Conservation (phyloP, 2,113 vertebrate species). For the Tachycineta bicolor region DNA sequence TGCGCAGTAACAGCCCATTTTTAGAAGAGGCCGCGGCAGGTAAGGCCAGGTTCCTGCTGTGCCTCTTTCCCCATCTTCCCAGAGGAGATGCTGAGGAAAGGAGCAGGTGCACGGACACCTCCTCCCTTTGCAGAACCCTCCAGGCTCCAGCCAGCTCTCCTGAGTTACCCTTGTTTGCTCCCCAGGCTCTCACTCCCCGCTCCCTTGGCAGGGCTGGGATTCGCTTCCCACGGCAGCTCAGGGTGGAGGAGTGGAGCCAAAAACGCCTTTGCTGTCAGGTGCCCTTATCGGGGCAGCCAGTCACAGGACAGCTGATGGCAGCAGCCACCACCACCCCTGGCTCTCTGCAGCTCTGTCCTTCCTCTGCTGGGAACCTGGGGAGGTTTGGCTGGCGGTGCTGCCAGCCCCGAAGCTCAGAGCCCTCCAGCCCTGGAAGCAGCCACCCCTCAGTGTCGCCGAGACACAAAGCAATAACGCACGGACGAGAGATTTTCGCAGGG, state of each 20-base stretch:
- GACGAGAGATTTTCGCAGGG: too few species aligned
- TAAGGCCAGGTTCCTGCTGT: neutral
- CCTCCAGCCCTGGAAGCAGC: fast-evolving
- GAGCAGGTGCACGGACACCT: fast-evolving
- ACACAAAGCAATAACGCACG: too few species aligned
- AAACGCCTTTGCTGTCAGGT: neutral
- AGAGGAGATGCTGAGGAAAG: neutral
- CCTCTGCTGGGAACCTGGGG: neutral
- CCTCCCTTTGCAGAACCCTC: neutral
- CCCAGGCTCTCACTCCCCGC: neutral
- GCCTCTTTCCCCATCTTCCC: neutral
- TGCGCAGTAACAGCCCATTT: neutral
- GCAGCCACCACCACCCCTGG: neutral
- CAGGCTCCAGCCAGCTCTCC: fast-evolving
- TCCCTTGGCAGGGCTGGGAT: neutral
- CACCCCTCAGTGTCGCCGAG: too few species aligned
- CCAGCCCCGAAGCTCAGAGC: neutral
- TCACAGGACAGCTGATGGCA: neutral
- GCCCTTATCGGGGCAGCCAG: neutral
- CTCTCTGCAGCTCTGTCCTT: neutral
- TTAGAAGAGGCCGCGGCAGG: neutral
- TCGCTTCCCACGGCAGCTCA: neutral
- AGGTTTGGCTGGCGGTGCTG: too few species aligned
- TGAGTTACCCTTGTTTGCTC: neutral
- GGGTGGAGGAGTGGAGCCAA: neutral